Conservation (phyloP, 2,113 vertebrate genomes). For the Sus scrofa region DNA sequence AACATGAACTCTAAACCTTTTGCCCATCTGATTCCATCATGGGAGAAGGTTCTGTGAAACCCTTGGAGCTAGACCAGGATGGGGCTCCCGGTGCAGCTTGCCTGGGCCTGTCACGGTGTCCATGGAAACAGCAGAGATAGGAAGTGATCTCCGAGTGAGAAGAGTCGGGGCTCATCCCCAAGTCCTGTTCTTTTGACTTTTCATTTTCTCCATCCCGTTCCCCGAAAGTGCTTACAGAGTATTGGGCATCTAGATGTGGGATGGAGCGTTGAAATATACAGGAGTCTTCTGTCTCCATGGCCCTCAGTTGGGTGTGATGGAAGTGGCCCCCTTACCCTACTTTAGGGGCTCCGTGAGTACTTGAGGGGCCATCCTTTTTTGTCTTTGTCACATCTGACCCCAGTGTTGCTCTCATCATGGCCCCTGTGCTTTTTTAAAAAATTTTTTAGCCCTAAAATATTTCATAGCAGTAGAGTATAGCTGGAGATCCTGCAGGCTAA, state of each 20-base stretch:
- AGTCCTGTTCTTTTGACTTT: not conserved
- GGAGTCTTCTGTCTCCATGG: not conserved
- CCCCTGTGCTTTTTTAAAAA: too few species aligned
- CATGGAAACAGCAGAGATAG: not conserved
- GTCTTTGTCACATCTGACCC: not conserved
- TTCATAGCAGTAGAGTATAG: not conserved
- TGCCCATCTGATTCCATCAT: not conserved
- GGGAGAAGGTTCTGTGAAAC: not conserved
- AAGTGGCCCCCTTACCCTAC: not conserved
- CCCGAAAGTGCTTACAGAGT: not conserved
- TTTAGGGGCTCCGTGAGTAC: not conserved
- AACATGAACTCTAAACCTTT: constrained; percentile 23
- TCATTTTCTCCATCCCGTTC: not conserved
- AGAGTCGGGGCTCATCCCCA: not conserved
- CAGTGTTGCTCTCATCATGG: not conserved
- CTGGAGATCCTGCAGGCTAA: not conserved
- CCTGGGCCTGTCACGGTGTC: not conserved
- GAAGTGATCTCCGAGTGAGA: not conserved
- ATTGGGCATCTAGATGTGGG: not conserved
- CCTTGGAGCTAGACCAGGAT: not conserved
- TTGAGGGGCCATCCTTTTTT: not conserved
- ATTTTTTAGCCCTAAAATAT: not conserved
- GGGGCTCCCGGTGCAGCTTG: not conserved
- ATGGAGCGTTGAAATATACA: not conserved
- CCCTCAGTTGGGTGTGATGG: not conserved